phyloP scores from a whole-genome alignment of 2,797 vertebrate genomes.

The Cuniculus paca region DNA sequence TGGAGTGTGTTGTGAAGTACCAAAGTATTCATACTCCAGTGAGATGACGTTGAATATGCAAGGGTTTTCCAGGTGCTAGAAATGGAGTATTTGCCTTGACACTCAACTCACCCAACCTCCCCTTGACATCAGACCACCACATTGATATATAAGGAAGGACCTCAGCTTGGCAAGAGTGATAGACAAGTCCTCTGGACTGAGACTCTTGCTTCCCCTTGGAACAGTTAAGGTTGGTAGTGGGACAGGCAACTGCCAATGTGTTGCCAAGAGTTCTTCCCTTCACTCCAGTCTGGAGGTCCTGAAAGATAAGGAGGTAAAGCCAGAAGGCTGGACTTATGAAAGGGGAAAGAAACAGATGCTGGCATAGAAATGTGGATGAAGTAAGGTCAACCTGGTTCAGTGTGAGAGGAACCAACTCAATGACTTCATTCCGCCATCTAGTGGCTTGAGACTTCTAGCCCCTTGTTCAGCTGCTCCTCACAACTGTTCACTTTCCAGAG shows the following conservation, averaged over 20 bases:
- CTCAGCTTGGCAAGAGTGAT: background rate
- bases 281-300: background rate
- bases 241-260: background rate
- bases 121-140: slow-evolving; percentile 8
- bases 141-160: background rate
- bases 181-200: background rate
- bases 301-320: background rate
- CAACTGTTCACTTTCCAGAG: background rate
- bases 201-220: background rate
- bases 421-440: slow-evolving; percentile 44
- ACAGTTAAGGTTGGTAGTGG: background rate
- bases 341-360: background rate
- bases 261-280: slow-evolving; percentile 36
- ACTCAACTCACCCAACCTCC: background rate
- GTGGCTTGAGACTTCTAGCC: background rate
- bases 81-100: background rate
- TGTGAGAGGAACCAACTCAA: background rate
- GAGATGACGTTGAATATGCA: background rate
- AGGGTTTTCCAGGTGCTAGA: background rate
- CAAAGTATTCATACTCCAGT: background rate
- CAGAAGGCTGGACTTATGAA: background rate
- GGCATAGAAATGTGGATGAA: background rate
- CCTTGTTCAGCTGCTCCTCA: background rate
- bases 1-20: background rate
- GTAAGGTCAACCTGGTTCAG: background rate